Base-by-base conservation (phyloP, 2,797 vertebrate genomes). In the Lepidocolaptes lacrymiger region DNA sequence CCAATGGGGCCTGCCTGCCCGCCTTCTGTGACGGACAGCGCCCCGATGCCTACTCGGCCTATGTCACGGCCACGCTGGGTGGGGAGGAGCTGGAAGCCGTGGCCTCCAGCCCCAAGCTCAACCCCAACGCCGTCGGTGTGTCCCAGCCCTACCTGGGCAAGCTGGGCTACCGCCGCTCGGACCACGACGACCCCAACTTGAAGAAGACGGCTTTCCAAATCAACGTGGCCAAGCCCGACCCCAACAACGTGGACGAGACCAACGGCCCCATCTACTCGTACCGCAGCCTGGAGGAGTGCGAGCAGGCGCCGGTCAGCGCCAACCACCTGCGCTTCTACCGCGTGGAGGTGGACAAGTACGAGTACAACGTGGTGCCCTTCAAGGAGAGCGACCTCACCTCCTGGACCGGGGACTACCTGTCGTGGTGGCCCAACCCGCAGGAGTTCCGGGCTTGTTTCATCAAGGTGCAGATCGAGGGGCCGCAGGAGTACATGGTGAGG, bases 371-470 rank as follows among this genome's bases (percentile, higher is more conserved):
- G 69, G 99, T 99, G 69, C 99, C 99, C 5, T 99, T 99, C 96
- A 98, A 98, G 67, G 99, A 99, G 93, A 99, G 98, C 9, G 98
- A 98, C 72, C 97, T 99, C 51, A 98, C 99, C 15, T 98, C 99
- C 22, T 99, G 99, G 99, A 99, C 98, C 0, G 98, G 99, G 1
- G 98, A 99, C 84, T 99, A 99, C 94, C 98, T 99, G 18, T 98
- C 99, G 12, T 99, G 99, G 99, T 99, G 99, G 99, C 99, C 99
- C 52, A 99, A 99, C 93, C 99, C 99, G 4, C 99, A 99, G 96
- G 99, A 99, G 95, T 99, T 99, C 95, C 98, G 99, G 56, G 99
- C 99, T 56, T 99, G 99, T 88, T 99, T 97, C 94, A 98, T 99
- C 95, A 99, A 99, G 89, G 98, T 99, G 80, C 98, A 96, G 96